Evolutionary conservation across 1,140 invertebrate species (phyloP), one percentile per base, ranked within the genome.

Genomic region (Lasaia peninsularis): DNA sequence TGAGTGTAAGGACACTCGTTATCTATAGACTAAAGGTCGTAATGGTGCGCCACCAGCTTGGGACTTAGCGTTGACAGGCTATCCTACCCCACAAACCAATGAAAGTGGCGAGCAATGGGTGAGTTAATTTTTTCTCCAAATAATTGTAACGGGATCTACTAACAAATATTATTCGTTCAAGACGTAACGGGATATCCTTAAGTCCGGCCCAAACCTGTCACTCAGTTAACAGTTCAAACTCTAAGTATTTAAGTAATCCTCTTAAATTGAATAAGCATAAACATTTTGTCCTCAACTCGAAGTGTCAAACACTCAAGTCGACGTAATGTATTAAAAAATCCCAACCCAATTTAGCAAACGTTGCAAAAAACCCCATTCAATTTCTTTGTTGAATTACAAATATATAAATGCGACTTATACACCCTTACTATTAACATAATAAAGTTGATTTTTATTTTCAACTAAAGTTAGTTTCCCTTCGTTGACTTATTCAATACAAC

Each of bases 301-400:
- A 64, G 64, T 71, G 69, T 72, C 67, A 71, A 73, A 68, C 51
- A 61, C 55, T 66, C 67, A 65, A 73, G 63, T 59, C 63, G 74
- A 72, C 70, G 73, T 73, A 76, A 76, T 75, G 62, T 66, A 35
- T 55, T 55, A 20, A 55, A 63, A 68, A 69, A 73, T 67, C 71
- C 64, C 71, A 73, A 81, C 67, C 73, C 75, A 82, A 86, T 86
- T 86, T 81, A 78, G 59, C 69, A 62, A 74, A 62, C 67, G 69
- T 66, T 73, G 71, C 52, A 48, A 53, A 66, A 71, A 70, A 69
- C 67, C 52, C 60, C 52, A 62, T 63, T 60, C 37, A 67, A 67
- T 53, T 53, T 49, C 28, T 60, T 74, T 73, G 71, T 70, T 33
- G 24, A 44, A 20, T 52, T 58, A 55, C 52, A 56, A 49, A 14